phyloP scores from a whole-genome alignment of 2,888 invertebrate genomes.

The Carpatolechia fugitivella region DNA sequence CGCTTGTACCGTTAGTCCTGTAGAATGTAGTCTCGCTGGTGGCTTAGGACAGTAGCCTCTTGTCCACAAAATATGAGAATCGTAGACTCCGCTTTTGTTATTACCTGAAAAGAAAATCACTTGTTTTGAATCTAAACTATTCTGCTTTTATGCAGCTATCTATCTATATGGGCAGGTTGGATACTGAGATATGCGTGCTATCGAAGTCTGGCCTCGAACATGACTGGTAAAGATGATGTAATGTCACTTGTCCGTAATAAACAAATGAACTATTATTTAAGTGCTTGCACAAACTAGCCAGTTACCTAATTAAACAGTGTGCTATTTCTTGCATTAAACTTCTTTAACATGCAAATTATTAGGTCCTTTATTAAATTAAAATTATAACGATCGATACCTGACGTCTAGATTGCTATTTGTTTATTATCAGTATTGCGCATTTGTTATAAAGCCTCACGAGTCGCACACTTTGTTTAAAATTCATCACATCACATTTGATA shows the following conservation, averaged over 20 bases:
- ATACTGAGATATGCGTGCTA: slow-evolving; percentile 34
- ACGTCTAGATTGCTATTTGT: background rate
- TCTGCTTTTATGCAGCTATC: too few relatives aligned
- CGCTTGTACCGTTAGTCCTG: slow-evolving; percentile 65
- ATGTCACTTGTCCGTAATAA: slow-evolving; percentile 15
- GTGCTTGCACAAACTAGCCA: background rate
- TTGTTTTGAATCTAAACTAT: too few relatives aligned
- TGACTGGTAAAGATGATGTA: slow-evolving; percentile 41
- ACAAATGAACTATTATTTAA: too few relatives aligned
- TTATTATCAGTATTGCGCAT: background rate
- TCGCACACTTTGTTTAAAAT: too few relatives aligned
- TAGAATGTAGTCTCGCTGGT: slow-evolving; percentile 16
- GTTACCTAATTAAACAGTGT: too few relatives aligned
- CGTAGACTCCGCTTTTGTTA: too few relatives aligned
- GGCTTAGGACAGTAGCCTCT: background rate
- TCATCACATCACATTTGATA: too few relatives aligned
- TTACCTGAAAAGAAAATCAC: too few relatives aligned
- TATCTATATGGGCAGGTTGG: too few relatives aligned
- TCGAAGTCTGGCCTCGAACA: slow-evolving; percentile 36
- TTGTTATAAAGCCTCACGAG: background rate
- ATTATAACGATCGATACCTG: background rate
- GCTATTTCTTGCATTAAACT: too few relatives aligned
- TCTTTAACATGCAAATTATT: too few relatives aligned
- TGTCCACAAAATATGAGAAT: background rate
- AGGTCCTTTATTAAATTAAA: background rate